Evolutionary conservation across 37 sponge, comb jelly and placozoan species (phyloP), one percentile per base, ranked within the genome.

Genomic region (Trichoplax adhaerens): DNA sequence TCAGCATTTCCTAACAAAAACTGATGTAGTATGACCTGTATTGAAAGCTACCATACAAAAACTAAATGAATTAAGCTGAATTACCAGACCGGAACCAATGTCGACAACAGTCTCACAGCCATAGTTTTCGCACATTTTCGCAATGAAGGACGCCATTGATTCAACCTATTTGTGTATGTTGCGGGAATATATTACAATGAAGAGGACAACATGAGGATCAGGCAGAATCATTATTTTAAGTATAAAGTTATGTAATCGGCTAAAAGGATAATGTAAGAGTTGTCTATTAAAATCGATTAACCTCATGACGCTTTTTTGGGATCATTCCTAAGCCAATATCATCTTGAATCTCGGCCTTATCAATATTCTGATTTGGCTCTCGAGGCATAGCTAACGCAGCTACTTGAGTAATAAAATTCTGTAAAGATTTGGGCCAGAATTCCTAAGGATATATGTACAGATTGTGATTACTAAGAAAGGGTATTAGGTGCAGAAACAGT

Each of bases 11-110:
- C 29, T 29, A 29, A 29, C 29, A 29, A 29, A 29, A 29, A 29
- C 29, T 29, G 29, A 29, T 29, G 29, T 64, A 5, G 50, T 10
- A 12, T 0, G 62, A 60, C 12, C 0, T 12, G 12, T 12, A 10
- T 12, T 12, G 62, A 60, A 60, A 60, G 62, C 62, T 12, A 60
- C 62, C 62, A 60, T 60, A 60, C 12, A 10, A 60, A 0, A 12
- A 12, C 62, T 60, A 12, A 60, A 60, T 60, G 62, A 60, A 12
- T 60, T 10, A 67, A 8, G 52, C 10, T 49, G 55, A 3, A 80
- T 68, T 62, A 87, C 87, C 74, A 87, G 74, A 72, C 87, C 87
- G 12, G 83, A 76, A 48, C 87, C 87, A 7, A 82, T 71, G 56
- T 87, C 87, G 59, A 87, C 58, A 1, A 87, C 83, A 1, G 71